A percentile compares a stretch with the other conserved stretches of the same genome.
Conservation (phyloP, 37 sponge, comb jelly and placozoan species). For the Haliclona indistincta region DNA sequence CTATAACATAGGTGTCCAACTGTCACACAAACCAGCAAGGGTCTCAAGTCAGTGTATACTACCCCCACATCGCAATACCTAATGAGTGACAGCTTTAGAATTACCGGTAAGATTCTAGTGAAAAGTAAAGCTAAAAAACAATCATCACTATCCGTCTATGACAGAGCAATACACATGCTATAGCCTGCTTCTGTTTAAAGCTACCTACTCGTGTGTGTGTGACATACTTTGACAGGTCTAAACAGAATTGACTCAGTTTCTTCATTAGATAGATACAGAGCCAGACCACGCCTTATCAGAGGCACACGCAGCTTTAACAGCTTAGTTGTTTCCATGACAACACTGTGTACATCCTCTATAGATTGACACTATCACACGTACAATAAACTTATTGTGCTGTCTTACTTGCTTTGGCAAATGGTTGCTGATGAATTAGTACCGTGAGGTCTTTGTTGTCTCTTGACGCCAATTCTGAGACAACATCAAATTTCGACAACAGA, state of each 20-base stretch:
- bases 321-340: constrained; percentile 49
- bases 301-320: constrained; percentile 63
- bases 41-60: too few relatives aligned
- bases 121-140: too few relatives aligned
- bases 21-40: too few relatives aligned
- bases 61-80: too few relatives aligned
- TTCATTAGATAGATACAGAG: constrained; percentile 90
- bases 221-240: constrained; percentile 81
- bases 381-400: neutral
- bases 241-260: constrained; percentile 98
- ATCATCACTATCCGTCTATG: too few relatives aligned
- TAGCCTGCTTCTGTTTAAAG: too few relatives aligned
- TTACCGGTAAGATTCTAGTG: too few relatives aligned
- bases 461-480: constrained; percentile 54
- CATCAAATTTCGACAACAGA: constrained; percentile 63
- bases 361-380: neutral
- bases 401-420: constrained; percentile 78
- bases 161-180: too few relatives aligned
- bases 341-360: constrained; percentile 75
- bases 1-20: too few relatives aligned
- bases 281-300: constrained; percentile 49
- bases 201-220: too few relatives aligned
- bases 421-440: constrained; percentile 57
- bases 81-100: too few relatives aligned
- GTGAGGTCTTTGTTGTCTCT: constrained; percentile 48